Percentiles rank a stretch among this genome's conserved stretches.
phyloP scores from a whole-genome alignment of 2,888 invertebrate genomes.

The Deladenus siricidicola region DNA sequence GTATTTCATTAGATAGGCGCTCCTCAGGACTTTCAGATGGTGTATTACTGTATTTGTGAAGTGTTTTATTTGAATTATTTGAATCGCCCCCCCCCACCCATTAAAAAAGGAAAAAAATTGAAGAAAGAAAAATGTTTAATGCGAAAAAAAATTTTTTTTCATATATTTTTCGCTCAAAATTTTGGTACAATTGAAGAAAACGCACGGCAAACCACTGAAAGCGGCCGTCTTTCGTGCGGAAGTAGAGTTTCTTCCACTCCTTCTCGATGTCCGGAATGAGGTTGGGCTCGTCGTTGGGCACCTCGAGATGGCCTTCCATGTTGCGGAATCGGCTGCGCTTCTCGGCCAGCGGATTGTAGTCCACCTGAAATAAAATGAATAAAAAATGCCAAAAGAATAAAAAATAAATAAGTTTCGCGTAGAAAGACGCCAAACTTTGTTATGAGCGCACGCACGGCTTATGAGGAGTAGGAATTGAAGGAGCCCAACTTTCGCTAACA shows the following conservation, averaged over 20 bases:
- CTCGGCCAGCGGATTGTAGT: slow-evolving; percentile 47
- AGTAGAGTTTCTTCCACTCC: slow-evolving; percentile 61
- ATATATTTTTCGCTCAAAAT: too few relatives aligned
- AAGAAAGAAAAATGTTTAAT: not conserved
- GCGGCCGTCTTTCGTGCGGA: slow-evolving; percentile 59
- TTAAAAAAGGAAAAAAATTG: not conserved
- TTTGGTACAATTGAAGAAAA: too few relatives aligned
- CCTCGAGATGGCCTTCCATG: slow-evolving; percentile 60
- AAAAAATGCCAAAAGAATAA: not conserved
- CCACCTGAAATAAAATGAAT: slow-evolving; percentile 31
- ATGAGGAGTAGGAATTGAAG: not conserved
- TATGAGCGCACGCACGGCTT: not conserved
- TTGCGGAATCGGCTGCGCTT: slow-evolving; percentile 53
- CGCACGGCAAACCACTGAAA: slow-evolving; percentile 59
- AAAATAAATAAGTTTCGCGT: not conserved
- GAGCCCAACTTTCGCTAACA: not conserved
- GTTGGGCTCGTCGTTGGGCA: slow-evolving; percentile 28
- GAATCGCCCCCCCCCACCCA: too few relatives aligned
- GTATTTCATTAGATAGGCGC: too few relatives aligned
- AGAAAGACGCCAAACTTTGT: not conserved
- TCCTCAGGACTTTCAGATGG: too few relatives aligned
- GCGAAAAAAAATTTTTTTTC: not conserved
- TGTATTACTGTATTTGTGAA: too few relatives aligned
- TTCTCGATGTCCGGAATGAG: slow-evolving; percentile 59
- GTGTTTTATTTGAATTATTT: too few relatives aligned